phyloP scores from a whole-genome alignment of 2,888 invertebrate species.

The Apamea anceps region DNA sequence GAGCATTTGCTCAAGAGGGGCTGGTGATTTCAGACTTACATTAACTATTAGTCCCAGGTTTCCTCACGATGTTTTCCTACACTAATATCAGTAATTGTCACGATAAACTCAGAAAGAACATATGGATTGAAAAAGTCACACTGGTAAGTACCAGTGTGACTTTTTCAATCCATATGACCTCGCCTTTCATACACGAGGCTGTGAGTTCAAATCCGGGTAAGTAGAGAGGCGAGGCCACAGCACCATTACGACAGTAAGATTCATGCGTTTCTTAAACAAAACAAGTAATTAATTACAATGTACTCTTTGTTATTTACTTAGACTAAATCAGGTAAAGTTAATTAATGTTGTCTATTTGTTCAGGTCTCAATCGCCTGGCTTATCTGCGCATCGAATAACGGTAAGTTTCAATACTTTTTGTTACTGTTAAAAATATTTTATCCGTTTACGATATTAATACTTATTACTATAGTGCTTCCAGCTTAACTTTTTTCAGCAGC shows the following conservation, averaged over 20 bases:
- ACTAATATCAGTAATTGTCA: too few relatives aligned
- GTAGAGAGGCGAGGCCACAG: not conserved
- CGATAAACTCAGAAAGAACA: not conserved
- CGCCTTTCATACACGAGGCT: too few relatives aligned
- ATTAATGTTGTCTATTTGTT: constrained; percentile 6
- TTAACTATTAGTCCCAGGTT: not conserved
- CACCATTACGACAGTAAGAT: not conserved
- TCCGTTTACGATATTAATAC: not conserved
- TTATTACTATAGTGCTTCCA: not conserved
- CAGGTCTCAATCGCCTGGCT: constrained; percentile 25
- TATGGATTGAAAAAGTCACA: not conserved
- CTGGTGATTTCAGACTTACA: not conserved
- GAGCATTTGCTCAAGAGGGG: not conserved
- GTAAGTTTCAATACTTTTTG: constrained; percentile 14
- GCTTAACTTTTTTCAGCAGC: not conserved
- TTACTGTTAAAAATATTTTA: not conserved
- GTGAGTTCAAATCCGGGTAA: too few relatives aligned
- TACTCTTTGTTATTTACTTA: not conserved
- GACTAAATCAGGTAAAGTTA: not conserved
- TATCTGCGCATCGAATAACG: not conserved
- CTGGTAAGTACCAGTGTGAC: too few relatives aligned
- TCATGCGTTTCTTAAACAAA: not conserved
- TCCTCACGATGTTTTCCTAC: too few relatives aligned
- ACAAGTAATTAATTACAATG: not conserved
- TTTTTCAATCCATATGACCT: too few relatives aligned